Evolutionary conservation across 1,140 invertebrate species (phyloP).

Genomic region (Trichogramma pretiosum): DNA sequence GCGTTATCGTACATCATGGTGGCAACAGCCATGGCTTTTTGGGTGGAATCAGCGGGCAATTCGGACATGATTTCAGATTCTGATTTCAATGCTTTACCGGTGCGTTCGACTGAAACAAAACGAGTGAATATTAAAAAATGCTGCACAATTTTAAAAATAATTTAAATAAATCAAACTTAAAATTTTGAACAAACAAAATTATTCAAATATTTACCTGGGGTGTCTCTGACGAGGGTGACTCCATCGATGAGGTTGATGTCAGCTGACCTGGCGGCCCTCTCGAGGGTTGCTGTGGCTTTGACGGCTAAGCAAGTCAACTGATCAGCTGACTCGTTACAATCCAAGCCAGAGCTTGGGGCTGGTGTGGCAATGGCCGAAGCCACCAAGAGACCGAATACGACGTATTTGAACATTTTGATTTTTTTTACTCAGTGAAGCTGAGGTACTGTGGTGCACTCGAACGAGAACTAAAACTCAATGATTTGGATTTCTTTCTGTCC

Average conservation of each 20-base stretch:
- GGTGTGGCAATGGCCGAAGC: constrained; percentile 31
- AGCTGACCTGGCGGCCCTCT: constrained; percentile 49
- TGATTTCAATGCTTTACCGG: constrained; percentile 43
- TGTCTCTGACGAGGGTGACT: constrained; percentile 47
- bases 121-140: too few species aligned
- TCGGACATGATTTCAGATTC: constrained; percentile 46
- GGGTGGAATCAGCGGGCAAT: constrained; percentile 45
- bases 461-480: too few species aligned
- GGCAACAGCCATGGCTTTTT: constrained; percentile 45
- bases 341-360: constrained; percentile 13
- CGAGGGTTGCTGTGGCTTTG: constrained; percentile 49
- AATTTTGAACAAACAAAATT: too few species aligned
- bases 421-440: not conserved
- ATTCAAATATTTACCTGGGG: constrained; percentile 40
- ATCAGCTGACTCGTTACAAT: too few species aligned
- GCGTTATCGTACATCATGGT: constrained; percentile 48
- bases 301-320: constrained; percentile 50
- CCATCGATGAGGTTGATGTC: constrained; percentile 51
- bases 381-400: constrained; percentile 31
- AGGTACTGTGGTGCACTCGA: too few species aligned
- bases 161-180: too few species aligned
- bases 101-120: constrained; percentile 43
- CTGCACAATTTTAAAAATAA: too few species aligned
- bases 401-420: constrained; percentile 30
- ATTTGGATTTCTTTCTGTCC: too few species aligned